Percentiles rank a stretch among this genome's conserved stretches.
phyloP scores from a whole-genome alignment of 2,888 invertebrate species.

The Drosophila nr. medialis region DNA sequence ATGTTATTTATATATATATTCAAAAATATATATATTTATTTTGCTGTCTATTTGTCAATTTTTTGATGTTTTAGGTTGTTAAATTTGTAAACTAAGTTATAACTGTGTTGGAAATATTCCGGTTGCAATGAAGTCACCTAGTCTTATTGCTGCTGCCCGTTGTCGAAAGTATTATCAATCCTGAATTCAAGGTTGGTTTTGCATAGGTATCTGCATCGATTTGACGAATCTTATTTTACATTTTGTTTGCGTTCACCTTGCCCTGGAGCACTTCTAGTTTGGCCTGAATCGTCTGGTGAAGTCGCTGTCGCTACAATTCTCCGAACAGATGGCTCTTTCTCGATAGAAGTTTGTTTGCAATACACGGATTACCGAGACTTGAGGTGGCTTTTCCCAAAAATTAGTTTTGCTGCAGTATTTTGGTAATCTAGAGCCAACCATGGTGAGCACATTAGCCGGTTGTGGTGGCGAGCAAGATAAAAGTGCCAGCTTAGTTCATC shows the following conservation, averaged over 20 bases:
- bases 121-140: conserved; percentile 14
- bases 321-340: conserved; percentile 28
- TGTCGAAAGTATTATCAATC: conserved; percentile 8
- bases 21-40: not conserved
- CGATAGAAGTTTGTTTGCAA: conserved; percentile 51
- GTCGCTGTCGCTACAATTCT: too few species aligned
- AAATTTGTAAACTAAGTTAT: not conserved
- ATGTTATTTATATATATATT: not conserved
- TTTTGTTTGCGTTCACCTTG: not conserved
- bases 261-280: conserved; percentile 52
- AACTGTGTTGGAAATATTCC: conserved; percentile 1
- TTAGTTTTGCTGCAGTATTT: too few species aligned
- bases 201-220: not conserved
- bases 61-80: not conserved
- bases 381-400: too few species aligned
- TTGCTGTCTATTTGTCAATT: not conserved
- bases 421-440: too few species aligned
- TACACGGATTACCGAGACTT: conserved; percentile 36
- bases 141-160: conserved; percentile 8
- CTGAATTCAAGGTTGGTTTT: not conserved
- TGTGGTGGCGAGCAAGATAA: not conserved
- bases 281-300: conserved; percentile 57
- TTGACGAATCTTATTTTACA: not conserved
- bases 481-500: not conserved
- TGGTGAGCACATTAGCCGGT: not conserved